A percentile compares a stretch with the other conserved stretches of the same genome.
Conservation (phyloP, 2,888 invertebrate genomes). For the Drosophila peninsularis region DNA sequence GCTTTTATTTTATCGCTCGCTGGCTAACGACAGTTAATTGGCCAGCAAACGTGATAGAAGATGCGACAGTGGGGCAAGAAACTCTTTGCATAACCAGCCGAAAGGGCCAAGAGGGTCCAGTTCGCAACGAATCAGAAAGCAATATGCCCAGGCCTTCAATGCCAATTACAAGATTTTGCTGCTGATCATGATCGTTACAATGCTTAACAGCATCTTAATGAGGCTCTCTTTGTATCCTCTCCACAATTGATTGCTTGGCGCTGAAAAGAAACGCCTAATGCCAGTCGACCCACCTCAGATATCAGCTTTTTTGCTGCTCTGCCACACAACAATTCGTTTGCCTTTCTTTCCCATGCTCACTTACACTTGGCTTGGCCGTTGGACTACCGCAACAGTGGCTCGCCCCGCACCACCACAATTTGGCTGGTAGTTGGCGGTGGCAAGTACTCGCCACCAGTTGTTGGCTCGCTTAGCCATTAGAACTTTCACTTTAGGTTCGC, state of each 20-base stretch:
- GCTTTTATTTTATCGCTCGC: conserved; percentile 14
- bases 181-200: conserved; percentile 15
- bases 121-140: conserved; percentile 18
- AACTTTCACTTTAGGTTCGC: conserved; percentile 77
- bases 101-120: conserved; percentile 5
- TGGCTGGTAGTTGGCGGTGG: conserved; percentile 21
- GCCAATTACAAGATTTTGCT: conserved; percentile 13
- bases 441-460: conserved; percentile 21
- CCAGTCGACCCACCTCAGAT: conserved; percentile 32
- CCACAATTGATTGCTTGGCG: conserved; percentile 15
- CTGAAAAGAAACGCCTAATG: conserved; percentile 50
- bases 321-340: conserved; percentile 21
- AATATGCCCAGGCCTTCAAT: conserved; percentile 1
- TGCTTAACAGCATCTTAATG: conserved; percentile 17
- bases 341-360: conserved; percentile 42
- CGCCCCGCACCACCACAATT: conserved; percentile 16
- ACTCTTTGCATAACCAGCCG: conserved; percentile 49
- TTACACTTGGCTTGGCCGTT: conserved; percentile 7
- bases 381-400: conserved; percentile 68
- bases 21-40: conserved; percentile 62
- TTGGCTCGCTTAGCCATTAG: conserved; percentile 60
- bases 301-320: conserved; percentile 2
- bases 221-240: conserved; percentile 47
- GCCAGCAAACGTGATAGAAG: conserved; percentile 61
- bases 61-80: conserved; percentile 21